phyloP scores from a whole-genome alignment of 2,113 vertebrate species.

The Hylia prasina region DNA sequence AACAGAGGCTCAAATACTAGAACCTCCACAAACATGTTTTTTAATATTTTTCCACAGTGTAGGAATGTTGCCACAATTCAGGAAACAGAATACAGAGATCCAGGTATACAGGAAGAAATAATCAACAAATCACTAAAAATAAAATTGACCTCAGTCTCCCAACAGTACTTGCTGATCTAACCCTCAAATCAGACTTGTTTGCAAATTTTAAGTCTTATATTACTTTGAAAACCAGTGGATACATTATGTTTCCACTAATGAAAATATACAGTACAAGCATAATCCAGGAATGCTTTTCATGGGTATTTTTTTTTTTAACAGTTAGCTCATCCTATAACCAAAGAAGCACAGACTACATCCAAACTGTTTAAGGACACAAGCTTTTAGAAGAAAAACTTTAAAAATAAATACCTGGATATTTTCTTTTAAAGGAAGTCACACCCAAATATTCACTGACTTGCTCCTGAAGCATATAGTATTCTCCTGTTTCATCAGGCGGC shows the following conservation, averaged over 20 bases:
- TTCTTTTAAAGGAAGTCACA: constrained; percentile 97
- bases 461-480: constrained; percentile 98
- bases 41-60: not conserved
- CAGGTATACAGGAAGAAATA: not conserved
- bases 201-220: not conserved
- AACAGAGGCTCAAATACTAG: not conserved
- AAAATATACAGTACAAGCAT: not conserved
- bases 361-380: not conserved
- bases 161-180: not conserved
- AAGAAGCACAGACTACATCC: not conserved
- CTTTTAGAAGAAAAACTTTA: not conserved
- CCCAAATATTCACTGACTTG: constrained; percentile 99
- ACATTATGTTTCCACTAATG: not conserved
- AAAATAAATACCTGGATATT: constrained; percentile 89
- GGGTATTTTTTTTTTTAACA: not conserved
- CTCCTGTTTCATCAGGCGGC: constrained; percentile 94
- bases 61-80: not conserved
- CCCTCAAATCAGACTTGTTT: not conserved
- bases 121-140: not conserved
- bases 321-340: not conserved
- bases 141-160: not conserved
- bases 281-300: not conserved
- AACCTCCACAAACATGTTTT: not conserved
- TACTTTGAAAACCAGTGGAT: not conserved
- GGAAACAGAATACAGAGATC: not conserved